These are phyloP conservation scores for Nebria brevicollis DNA, from an alignment of 2,888 invertebrate species.

Conservation along the genomic window DNA sequence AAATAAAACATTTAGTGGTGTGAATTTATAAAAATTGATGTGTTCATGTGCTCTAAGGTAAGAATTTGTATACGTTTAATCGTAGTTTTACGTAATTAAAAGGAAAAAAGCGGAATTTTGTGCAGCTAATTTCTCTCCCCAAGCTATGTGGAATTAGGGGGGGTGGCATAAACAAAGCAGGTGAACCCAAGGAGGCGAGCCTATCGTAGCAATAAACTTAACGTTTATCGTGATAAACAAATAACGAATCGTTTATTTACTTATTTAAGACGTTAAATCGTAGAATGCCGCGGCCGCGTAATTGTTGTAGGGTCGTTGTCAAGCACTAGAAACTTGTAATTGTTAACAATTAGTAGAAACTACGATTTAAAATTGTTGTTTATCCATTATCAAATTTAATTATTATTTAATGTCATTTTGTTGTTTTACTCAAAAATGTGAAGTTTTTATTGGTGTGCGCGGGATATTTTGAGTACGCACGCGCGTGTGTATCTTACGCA, in stretches of 20 bases:
- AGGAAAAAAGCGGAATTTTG: conserved; percentile 25
- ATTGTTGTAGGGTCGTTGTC: not conserved
- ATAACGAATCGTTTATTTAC: conserved; percentile 5
- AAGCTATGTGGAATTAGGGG: conserved; percentile 46
- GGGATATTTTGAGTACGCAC: conserved; percentile 43
- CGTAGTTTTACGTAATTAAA: conserved; percentile 31
- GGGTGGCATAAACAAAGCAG: conserved; percentile 48
- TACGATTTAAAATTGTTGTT: not conserved
- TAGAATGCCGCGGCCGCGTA: not conserved
- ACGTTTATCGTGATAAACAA: not conserved
- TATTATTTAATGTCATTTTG: conserved; percentile 20
- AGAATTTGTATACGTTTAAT: conserved; percentile 30
- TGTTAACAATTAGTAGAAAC: not conserved
- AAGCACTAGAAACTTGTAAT: not conserved
- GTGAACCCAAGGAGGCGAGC: conserved; percentile 45
- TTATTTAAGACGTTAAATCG: not conserved
- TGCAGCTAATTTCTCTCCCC: conserved; percentile 39
- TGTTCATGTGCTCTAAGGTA: conserved; percentile 36
- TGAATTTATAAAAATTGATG: conserved; percentile 38
- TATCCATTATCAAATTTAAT: not conserved
- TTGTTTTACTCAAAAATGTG: conserved; percentile 36
- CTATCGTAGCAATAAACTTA: conserved; percentile 13
- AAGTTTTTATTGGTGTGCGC: conserved; percentile 47
- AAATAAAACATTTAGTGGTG: conserved; percentile 42
- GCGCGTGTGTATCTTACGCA: conserved; percentile 31